Conservation (phyloP, 2,888 invertebrate species). For the Drosophila peninsularis region DNA sequence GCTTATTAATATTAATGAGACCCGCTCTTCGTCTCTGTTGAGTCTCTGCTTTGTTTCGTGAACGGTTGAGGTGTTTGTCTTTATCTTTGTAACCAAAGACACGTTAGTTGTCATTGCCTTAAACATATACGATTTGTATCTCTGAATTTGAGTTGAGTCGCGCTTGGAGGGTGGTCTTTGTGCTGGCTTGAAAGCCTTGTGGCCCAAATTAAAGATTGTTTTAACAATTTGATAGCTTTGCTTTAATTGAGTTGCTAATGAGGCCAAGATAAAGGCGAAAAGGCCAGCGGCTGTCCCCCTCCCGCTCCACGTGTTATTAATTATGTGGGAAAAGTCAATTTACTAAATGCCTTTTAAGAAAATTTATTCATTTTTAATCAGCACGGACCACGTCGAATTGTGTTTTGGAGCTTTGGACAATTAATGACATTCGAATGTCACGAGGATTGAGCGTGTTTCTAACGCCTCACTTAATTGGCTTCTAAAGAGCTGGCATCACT, state of each 20-base stretch:
- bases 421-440: constrained; percentile 4
- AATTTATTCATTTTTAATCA: constrained; percentile 22
- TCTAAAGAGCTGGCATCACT: not conserved
- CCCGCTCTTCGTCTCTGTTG: constrained; percentile 38
- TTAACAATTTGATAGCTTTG: constrained; percentile 12
- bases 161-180: constrained; percentile 51
- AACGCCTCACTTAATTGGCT: not conserved
- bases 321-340: constrained; percentile 39
- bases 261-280: not conserved
- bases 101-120: constrained; percentile 54
- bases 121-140: constrained; percentile 46
- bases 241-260: constrained; percentile 42
- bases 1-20: constrained; percentile 75
- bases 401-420: not conserved
- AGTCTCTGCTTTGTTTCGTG: constrained; percentile 3
- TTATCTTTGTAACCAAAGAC: constrained; percentile 39
- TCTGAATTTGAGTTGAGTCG: constrained; percentile 10
- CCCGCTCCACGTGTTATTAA: constrained; percentile 21
- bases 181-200: constrained; percentile 5
- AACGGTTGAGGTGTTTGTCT: constrained; percentile 60
- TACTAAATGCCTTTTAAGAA: constrained; percentile 23
- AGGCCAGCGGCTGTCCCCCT: not conserved
- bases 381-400: constrained; percentile 7
- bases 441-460: constrained; percentile 23
- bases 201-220: constrained; percentile 14